Percentiles rank a stretch among this genome's conserved stretches.
Evolutionary conservation across 2,797 vertebrate genomes (phyloP).

Genomic region (Anguilla obscura): DNA sequence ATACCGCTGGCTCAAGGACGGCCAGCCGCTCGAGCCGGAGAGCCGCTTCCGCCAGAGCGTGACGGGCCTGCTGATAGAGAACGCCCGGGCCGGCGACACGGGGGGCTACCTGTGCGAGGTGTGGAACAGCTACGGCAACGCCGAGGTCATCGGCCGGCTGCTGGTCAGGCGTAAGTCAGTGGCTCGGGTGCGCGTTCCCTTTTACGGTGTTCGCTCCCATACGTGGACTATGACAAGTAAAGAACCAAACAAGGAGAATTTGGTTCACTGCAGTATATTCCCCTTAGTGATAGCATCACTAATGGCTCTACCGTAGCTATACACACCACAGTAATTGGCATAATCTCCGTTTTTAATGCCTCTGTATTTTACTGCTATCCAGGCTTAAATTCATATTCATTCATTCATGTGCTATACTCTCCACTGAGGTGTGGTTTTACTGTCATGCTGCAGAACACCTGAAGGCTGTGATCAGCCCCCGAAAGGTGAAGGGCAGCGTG

Average conservation of each 20-base stretch:
- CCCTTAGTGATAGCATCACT: neutral
- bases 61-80: constrained; percentile 89
- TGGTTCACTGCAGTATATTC: neutral
- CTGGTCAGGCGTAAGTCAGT: constrained; percentile 90
- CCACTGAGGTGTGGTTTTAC: neutral
- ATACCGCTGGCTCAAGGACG: constrained; percentile 97
- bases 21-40: constrained; percentile 90
- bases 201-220: neutral
- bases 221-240: neutral
- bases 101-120: constrained; percentile 95
- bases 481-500: constrained; percentile 95
- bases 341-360: neutral
- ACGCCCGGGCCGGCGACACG: constrained; percentile 82
- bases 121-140: constrained; percentile 97
- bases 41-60: constrained; percentile 88
- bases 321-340: neutral
- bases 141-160: constrained; percentile 87
- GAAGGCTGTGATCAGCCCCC: constrained; percentile 90
- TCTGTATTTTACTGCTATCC: neutral
- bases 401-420: neutral
- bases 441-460: constrained; percentile 77
- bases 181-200: neutral
- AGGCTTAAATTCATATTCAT: neutral
- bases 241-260: neutral
- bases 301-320: neutral